Evolutionary conservation across 2,113 vertebrate genomes (phyloP).

Genomic region (Lophius piscatorius): DNA sequence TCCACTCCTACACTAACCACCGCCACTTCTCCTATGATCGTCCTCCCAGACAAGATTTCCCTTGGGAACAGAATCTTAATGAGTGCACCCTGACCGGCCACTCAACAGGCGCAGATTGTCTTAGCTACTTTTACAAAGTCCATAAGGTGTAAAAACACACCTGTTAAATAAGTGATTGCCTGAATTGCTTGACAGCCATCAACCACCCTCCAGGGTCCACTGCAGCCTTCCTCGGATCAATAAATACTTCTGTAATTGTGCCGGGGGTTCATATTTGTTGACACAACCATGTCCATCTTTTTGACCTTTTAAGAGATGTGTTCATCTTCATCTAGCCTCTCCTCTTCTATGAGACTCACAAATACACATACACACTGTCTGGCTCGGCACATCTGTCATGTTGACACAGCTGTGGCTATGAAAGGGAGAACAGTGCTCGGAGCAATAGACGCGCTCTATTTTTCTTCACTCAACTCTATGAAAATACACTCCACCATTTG

Average conservation of each 20-base stretch:
- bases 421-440: slow-evolving; percentile 75
- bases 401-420: slow-evolving; percentile 83
- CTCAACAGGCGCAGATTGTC: slow-evolving; percentile 32
- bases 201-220: slow-evolving; percentile 10
- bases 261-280: slow-evolving; percentile 22
- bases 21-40: slow-evolving; percentile 24
- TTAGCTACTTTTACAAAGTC: slow-evolving; percentile 46
- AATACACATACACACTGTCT: slow-evolving; percentile 30
- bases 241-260: slow-evolving; percentile 8
- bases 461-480: slow-evolving; percentile 70
- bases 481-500: slow-evolving; percentile 75
- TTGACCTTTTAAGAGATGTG: slow-evolving; percentile 32
- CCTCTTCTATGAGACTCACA: slow-evolving; percentile 21
- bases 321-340: slow-evolving; percentile 44
- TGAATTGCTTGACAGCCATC: slow-evolving; percentile 1
- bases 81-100: slow-evolving; percentile 29
- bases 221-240: slow-evolving; percentile 11
- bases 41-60: slow-evolving; percentile 1
- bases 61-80: slow-evolving; percentile 29
- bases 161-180: slow-evolving; percentile 29
- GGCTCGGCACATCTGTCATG: slow-evolving; percentile 73
- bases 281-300: slow-evolving; percentile 22
- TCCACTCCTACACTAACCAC: slow-evolving; percentile 11
- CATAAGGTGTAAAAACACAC: slow-evolving; percentile 40
- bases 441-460: slow-evolving; percentile 71